These are phyloP conservation scores for Dromococcyx pavoninus DNA, from an alignment of 2,797 vertebrate genomes.

Conservation along the genomic window DNA sequence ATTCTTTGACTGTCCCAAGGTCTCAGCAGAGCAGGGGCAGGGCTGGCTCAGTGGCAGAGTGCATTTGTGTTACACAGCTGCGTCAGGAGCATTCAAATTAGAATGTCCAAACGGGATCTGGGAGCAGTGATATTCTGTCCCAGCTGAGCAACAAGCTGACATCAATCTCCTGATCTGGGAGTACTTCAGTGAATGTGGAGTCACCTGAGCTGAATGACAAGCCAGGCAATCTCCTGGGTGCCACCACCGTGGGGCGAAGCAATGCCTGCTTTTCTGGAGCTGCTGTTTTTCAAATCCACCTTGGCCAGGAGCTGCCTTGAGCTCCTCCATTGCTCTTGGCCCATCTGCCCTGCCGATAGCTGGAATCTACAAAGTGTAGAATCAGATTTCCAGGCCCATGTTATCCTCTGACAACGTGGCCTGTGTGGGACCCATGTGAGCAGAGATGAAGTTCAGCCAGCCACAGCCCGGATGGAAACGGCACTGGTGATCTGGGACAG, in stretches of 20 bases:
- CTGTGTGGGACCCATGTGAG: not conserved
- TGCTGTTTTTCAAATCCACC: not conserved
- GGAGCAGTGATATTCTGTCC: not conserved
- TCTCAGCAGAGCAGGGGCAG: not conserved
- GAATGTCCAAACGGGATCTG: accelerated
- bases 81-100: not conserved
- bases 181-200: not conserved
- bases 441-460: not conserved
- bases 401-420: not conserved
- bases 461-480: not conserved
- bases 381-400: accelerated
- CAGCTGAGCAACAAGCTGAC: not conserved
- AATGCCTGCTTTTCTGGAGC: not conserved
- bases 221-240: not conserved
- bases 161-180: not conserved
- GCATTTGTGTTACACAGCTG: accelerated
- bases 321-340: not conserved
- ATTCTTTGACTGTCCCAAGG: not conserved
- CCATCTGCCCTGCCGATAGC: not conserved
- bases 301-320: not conserved
- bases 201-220: not conserved
- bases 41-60: not conserved
- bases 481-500: not conserved
- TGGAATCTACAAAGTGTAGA: not conserved
- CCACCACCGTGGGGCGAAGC: not conserved